Conservation (phyloP, 2,888 invertebrate genomes). For the Rhopalosiphum nymphaeae region DNA sequence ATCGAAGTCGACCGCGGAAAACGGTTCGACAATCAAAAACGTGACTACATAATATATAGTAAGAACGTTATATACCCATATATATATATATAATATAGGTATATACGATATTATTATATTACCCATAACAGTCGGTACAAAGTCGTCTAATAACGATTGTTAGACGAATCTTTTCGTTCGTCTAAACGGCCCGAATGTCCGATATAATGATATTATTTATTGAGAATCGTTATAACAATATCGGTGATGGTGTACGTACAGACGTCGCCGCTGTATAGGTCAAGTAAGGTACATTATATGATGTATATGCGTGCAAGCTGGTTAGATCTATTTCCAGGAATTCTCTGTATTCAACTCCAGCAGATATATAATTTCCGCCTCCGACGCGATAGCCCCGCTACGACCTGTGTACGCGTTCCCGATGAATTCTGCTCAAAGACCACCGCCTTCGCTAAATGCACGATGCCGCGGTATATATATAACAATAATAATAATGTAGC, state of each 20-base stretch:
- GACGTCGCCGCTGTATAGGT: background rate
- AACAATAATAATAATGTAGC: background rate
- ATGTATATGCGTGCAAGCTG: background rate
- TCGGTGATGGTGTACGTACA: background rate
- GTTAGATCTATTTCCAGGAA: background rate
- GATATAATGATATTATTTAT: background rate
- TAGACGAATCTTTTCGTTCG: background rate
- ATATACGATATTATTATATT: background rate
- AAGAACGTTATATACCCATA: background rate
- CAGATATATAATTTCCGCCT: slow-evolving; percentile 13
- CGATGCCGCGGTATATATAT: background rate
- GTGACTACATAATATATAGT: background rate
- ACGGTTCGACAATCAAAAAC: background rate
- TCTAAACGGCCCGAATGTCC: background rate
- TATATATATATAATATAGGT: background rate
- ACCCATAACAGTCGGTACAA: background rate
- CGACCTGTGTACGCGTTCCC: background rate
- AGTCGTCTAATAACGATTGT: background rate
- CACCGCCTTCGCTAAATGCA: background rate
- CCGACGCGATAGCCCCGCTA: background rate
- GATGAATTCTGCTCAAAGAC: background rate
- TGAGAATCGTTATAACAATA: background rate
- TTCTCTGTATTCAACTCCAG: background rate
- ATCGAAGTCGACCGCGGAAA: background rate
- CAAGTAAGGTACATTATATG: background rate